These are phyloP conservation scores for Melanotaenia maccullochi DNA, from an alignment of 2,797 vertebrate genomes.

Conservation along the genomic window DNA sequence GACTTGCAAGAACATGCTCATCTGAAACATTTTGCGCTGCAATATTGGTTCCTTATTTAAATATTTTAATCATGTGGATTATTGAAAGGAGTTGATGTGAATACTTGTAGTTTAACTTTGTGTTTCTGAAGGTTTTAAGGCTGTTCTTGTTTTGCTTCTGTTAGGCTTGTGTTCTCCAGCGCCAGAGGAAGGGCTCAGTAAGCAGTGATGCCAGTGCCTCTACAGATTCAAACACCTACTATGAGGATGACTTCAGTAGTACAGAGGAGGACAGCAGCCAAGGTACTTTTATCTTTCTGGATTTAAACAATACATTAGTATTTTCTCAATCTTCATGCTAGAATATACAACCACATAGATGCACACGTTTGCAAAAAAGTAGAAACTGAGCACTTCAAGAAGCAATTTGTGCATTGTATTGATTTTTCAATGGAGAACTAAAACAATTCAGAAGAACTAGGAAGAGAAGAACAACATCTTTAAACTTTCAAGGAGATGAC, in stretches of 20 bases:
- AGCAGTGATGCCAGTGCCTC: conserved; percentile 98
- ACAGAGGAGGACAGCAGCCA: conserved; percentile 99
- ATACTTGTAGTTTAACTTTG: neutral
- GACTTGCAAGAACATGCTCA: neutral
- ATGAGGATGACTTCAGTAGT: conserved; percentile 99
- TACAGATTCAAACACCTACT: conserved; percentile 98
- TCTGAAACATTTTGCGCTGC: neutral
- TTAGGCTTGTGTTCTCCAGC: conserved; percentile 96
- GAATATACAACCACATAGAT: conserved; percentile 14
- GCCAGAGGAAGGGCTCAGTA: conserved; percentile 97
- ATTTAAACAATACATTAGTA: conserved; percentile 5
- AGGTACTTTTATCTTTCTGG: conserved; percentile 80
- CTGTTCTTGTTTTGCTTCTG: conserved; percentile 4
- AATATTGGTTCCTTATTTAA: neutral
- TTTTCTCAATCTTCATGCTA: neutral
- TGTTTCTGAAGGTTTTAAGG: neutral
- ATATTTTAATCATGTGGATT: neutral
- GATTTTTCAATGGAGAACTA: neutral
- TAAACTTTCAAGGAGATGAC: neutral
- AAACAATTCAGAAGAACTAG: neutral
- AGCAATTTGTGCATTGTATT: neutral
- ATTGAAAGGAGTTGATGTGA: neutral
- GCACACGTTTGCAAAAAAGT: conserved; percentile 14
- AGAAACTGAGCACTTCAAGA: neutral
- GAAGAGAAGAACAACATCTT: neutral